These are phyloP conservation scores for Ophthalmolycus amberensis DNA, from an alignment of 2,113 vertebrate species.

Conservation along the genomic window DNA sequence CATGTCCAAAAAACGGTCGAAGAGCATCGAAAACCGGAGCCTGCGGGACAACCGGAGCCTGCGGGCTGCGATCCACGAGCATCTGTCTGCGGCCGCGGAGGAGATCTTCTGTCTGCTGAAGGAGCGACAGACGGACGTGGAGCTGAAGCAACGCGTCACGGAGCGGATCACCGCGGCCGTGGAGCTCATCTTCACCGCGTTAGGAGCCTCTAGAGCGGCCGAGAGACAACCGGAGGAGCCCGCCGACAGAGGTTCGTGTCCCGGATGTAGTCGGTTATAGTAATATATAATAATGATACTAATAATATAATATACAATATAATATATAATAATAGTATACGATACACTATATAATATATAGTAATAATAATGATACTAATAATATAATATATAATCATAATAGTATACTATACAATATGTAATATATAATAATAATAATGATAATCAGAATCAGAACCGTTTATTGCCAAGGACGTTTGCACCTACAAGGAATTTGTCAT, in stretches of 20 bases:
- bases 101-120: conserved; percentile 53
- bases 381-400: too few relatives aligned
- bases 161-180: conserved; percentile 57
- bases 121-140: conserved; percentile 26
- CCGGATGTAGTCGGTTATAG: too few relatives aligned
- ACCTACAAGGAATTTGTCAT: too few relatives aligned
- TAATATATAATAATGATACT: too few relatives aligned
- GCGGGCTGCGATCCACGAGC: conserved; percentile 36
- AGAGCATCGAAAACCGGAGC: not conserved
- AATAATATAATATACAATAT: too few relatives aligned
- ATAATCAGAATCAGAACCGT: too few relatives aligned
- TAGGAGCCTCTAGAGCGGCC: conserved; percentile 8
- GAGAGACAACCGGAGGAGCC: not conserved
- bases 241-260: conserved; percentile 5
- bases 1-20: conserved; percentile 47
- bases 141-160: conserved; percentile 37
- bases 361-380: too few relatives aligned
- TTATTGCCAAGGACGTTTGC: too few relatives aligned
- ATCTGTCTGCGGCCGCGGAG: conserved; percentile 39
- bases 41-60: conserved; percentile 31
- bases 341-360: too few relatives aligned
- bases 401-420: too few relatives aligned
- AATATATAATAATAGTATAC: too few relatives aligned
- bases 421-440: too few relatives aligned
- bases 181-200: conserved; percentile 44